Conservation (phyloP, 2,113 vertebrate species). For the Lophius piscatorius region DNA sequence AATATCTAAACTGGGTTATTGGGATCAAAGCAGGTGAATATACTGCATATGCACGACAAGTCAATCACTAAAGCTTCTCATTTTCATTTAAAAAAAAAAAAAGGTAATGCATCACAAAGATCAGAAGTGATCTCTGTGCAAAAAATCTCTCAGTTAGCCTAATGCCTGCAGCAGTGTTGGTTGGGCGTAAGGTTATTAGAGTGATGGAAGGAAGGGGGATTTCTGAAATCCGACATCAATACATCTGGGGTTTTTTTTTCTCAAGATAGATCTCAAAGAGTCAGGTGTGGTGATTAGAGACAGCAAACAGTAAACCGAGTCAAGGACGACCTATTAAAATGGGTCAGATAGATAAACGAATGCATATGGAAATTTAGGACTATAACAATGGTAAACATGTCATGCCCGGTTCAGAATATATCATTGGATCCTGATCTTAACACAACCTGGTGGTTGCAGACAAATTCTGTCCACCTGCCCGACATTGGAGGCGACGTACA, state of each 20-base stretch:
- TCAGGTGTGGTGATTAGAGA: conserved; percentile 21
- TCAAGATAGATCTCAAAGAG: conserved; percentile 6
- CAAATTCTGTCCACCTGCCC: too few relatives aligned
- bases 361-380: too few relatives aligned
- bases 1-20: conserved; percentile 9
- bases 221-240: conserved; percentile 24
- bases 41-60: background rate
- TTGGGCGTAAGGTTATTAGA: conserved; percentile 40
- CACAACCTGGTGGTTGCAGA: too few relatives aligned
- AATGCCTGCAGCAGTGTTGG: conserved; percentile 53
- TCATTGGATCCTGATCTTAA: too few relatives aligned
- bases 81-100: too few relatives aligned
- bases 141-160: conserved; percentile 56
- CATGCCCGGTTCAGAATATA: too few relatives aligned
- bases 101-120: conserved; percentile 7
- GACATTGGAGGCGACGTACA: too few relatives aligned
- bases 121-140: conserved; percentile 15
- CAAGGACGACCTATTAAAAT: conserved; percentile 7
- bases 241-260: conserved; percentile 13
- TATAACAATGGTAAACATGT: too few relatives aligned
- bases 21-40: conserved; percentile 10
- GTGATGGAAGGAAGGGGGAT: conserved; percentile 44
- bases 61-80: conserved; percentile 1
- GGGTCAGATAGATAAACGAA: conserved; percentile 3
- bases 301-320: conserved; percentile 16